Evolutionary conservation across 2,113 vertebrate species (phyloP), one percentile per base, ranked within the genome.

Genomic region (human): DNA sequence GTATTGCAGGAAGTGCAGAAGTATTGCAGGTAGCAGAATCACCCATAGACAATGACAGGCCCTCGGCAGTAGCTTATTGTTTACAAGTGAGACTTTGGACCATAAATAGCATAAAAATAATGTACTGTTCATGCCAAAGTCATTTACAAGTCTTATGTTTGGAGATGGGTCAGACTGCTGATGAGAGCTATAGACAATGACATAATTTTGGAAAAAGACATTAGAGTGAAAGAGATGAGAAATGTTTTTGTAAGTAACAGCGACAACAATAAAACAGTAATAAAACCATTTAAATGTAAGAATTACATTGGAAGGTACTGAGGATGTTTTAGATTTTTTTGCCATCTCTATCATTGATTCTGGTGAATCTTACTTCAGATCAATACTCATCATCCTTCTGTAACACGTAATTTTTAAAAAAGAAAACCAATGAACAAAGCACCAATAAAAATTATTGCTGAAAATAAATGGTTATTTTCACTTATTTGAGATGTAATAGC

Each of bases 401-500:
- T 5, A 73, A 40, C 35, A 72, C 25, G 22, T 11, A 92, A 43
- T 93, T 70, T 81, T 84, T 27, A 8, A 90, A 64, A 92, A 59
- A 75, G 23, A 72, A 94, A 94, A 40, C 5, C 25, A 17, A 94
- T 72, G 5, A 38, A 85, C 32, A 81, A 93, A 90, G 52, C 32
- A 50, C 1, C 8, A 59, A 89, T 8, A 43, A 73, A 93, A 79
- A 76, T 87, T 84, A 72, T 82, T 94, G 8, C 23, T 64, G 40
- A 72, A 97, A 81, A 84, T 55, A 80, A 72, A 85, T 80, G 16
- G 4, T 87, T 89, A 66, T 43, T 89, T 86, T 57, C 3, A 75
- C 5, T 86, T 94, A 50, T 84, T 96, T 96, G 18, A 96, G 57
- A 59, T 72, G 38, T 79, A 95, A 89, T 73, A 5, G 7, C 92